Base-by-base conservation (phyloP, 2,888 invertebrate genomes). In the Cephonodes hylas region DNA sequence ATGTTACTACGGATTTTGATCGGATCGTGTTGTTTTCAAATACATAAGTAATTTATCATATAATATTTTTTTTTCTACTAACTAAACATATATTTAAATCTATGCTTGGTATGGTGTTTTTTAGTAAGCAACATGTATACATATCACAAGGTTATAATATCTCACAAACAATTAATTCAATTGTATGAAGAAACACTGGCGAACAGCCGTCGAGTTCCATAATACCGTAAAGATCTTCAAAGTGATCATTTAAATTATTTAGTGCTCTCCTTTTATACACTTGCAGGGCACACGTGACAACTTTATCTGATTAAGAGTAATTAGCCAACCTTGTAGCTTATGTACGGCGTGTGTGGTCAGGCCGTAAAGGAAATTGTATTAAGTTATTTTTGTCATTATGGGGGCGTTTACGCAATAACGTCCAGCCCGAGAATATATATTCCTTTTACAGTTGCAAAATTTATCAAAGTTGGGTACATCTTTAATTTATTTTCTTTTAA, bases 221-320 rank as follows among this genome's bases (percentile, higher is more conserved):
- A 53, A 27, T n/a, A 3, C 48, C 27, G 18, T 31, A 31, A 31
- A 53, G 31, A 53, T 31, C 18, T 53, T 53, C 53, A 27, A 10
- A 18, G 10, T 45, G 22, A 22, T 45, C 15, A 8, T 31, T 53
- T 53, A 27, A 18, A 53, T 53, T 18, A 27, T 31, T 53, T 18
- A 27, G 18, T 58, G 38, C 15, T 44, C 15, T 3, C 15, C 15
- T 58, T 25, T 59, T 27, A 23, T 42, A n/a, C 15, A 44, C 25
- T 44, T 25, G 15, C 23, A 18, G 58, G 42, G 22, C 27, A 20
- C 27, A 44, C 58, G 58, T 59, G 58, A 44, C 44, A 22, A 22
- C 57, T 27, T 44, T 58, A 58, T 58, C 27, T 44, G 44, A 18
- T 25, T 58, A 58, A 44, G 22, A 58, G 27, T 44, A 27, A 44